A percentile compares a stretch with the other conserved stretches of the same genome.
These are phyloP conservation scores for Diorhabda elongata DNA, from an alignment of 1,140 invertebrate species.

Conservation along the genomic window DNA sequence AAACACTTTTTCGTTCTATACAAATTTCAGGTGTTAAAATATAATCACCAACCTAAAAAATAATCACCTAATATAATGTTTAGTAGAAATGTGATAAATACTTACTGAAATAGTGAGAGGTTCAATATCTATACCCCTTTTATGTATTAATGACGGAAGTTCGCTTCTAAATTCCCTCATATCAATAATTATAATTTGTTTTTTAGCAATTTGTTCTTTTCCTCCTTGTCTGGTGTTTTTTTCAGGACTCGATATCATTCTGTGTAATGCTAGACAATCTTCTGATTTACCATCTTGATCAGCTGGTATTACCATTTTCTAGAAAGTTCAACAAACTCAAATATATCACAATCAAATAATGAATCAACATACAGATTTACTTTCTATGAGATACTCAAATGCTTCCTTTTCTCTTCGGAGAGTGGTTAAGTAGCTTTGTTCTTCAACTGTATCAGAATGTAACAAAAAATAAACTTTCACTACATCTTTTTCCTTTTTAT, in stretches of 20 bases:
- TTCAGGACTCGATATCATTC: conserved; percentile 48
- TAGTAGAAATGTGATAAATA: conserved; percentile 5
- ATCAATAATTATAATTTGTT: conserved; percentile 83
- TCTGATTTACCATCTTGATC: conserved; percentile 85
- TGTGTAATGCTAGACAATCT: conserved; percentile 60
- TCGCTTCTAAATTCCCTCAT: conserved; percentile 98
- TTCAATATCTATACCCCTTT: conserved; percentile 87
- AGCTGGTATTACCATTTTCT: conserved; percentile 88
- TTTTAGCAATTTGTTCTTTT: conserved; percentile 40
- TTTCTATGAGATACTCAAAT: conserved; percentile 86
- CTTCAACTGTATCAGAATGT: conserved; percentile 88
- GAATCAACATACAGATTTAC: conserved; percentile 70
- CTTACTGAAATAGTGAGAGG: conserved; percentile 82
- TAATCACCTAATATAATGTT: background rate
- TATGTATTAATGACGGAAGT: conserved; percentile 89
- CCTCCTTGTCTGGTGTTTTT: conserved; percentile 65
- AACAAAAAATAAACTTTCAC: conserved; percentile 85
- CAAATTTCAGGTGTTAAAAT: conserved; percentile 95
- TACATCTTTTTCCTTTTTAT: conserved; percentile 57
- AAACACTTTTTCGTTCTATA: conserved; percentile 95
- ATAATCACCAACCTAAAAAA: conserved; percentile 86
- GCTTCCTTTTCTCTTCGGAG: conserved; percentile 88
- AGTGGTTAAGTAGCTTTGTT: conserved; percentile 89
- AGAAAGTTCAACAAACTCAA: conserved; percentile 28
- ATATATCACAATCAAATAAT: too few relatives aligned